Evolutionary conservation across 2,797 vertebrate genomes (phyloP), one percentile per base, ranked within the genome.

Genomic region (Dryobates pubescens): DNA sequence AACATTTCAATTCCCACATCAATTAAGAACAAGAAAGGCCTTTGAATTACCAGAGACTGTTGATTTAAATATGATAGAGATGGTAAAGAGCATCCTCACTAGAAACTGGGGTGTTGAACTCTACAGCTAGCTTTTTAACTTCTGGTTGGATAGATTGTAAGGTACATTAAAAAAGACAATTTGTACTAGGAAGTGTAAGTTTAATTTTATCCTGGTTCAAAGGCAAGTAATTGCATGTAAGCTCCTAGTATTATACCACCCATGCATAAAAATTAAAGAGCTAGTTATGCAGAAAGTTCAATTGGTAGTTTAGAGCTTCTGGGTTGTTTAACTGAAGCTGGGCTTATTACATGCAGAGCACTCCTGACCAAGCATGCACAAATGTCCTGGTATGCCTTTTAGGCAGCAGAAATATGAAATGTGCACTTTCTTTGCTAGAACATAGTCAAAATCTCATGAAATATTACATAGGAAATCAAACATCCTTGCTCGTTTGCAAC

Each of bases 201-300:
- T 62, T 71, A 63, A 83, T 86, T 84, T 86, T 2, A 73, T 64
- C 86, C n/a, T 81, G 13, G 3, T 82, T 94, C 63, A 67, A 92
- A 90, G 54, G 13, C 63, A 91, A 94, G 78, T 61, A 78, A 65
- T 49, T 78, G 20, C 53, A 59, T 77, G 17, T 54, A 67, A 67
- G 4, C 26, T 86, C 59, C 67, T n/a, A 43, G 24, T 20, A 64
- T 36, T 94, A 62, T 38, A 23, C 2, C 9, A 86, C 3, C 26
- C n/a, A 70, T 53, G 67, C 34, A 88, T 53, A 67, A 72, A 89
- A 79, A 68, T 68, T 81, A 75, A 56, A 54, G 13, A 68, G 29
- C 20, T 79, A 63, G n/a, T 89, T 91, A 63, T 51, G 47, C 45
- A 73, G 53, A 88, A 92, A 57, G 24, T 82, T 92, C 58, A 80